Base-by-base conservation (phyloP, 2,888 invertebrate genomes). In the Danaus chrysippus region DNA sequence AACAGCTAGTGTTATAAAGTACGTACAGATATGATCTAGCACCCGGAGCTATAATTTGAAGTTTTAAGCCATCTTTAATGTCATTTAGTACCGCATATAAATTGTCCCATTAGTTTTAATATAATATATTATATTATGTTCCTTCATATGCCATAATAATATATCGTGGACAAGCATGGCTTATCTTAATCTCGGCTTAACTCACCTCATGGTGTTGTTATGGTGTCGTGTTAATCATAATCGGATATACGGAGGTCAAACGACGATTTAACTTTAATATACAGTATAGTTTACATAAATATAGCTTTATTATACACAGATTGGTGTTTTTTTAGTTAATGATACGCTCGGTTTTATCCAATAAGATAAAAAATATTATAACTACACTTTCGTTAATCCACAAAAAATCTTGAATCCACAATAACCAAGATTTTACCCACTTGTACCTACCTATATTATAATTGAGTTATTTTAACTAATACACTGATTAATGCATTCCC, bases 111-210 rank as follows among this genome's bases (percentile, higher is more conserved):
- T 78, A 75, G 72, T 78, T 82, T 78, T 82, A 86, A 83, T 86
- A 88, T 82, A 87, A 87, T 88, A 88, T 88, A 86, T 86, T 82
- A 79, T 76, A 76, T 74, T 68, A 68, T 72, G 67, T 81, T 5
- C 23, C 23, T 34, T 34, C 23, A 84, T 80, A 78, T 74, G 73
- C 68, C 62, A 80, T 87, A 88, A 89, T 89, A 82, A 89, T 87
- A 88, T 69, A 79, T 76, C 74, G 79, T 80, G 81, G 86, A 83
- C 85, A 82, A 67, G 69, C 67, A 65, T 66, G 77, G 77, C 81
- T 86, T 87, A 87, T 86, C 87, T 84, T 85, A 87, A 90, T 87
- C 89, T 83, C 69, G 73, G 82, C 83, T 86, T 81, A 84, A 81
- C 81, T 82, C 86, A 78, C 84, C 82, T 80, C 74, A 73, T 75